Conservation (phyloP, 1,140 invertebrate species). For the Trichonephila clavipes region DNA sequence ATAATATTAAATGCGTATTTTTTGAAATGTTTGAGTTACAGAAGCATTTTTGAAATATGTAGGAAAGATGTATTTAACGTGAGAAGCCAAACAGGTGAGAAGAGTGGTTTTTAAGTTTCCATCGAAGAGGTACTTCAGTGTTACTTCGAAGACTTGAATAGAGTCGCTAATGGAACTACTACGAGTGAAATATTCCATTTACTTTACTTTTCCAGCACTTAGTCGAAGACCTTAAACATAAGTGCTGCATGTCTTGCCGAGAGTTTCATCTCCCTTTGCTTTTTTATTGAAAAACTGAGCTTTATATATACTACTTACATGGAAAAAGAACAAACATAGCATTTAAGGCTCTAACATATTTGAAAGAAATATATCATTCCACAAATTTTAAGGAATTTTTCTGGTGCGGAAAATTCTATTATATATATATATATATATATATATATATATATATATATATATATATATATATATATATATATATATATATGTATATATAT, state of each 20-base stretch:
- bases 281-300: not conserved
- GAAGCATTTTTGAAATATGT: not conserved
- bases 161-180: slow-evolving; percentile 65
- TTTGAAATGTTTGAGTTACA: slow-evolving; percentile 7
- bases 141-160: slow-evolving; percentile 24
- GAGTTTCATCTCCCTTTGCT: slow-evolving; percentile 5
- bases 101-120: slow-evolving; percentile 62
- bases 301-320: not conserved
- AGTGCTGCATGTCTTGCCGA: slow-evolving; percentile 35
- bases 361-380: not conserved
- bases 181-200: slow-evolving; percentile 72
- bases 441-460: no score
- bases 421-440: no score
- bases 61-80: slow-evolving; percentile 27
- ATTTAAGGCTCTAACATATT: not conserved
- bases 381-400: not conserved
- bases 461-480: no score
- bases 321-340: not conserved
- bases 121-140: slow-evolving; percentile 32
- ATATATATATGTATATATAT: no score
- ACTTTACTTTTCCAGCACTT: slow-evolving; percentile 51
- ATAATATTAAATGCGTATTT: not conserved
- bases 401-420: no score
- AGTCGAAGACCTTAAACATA: slow-evolving; percentile 65
- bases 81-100: slow-evolving; percentile 66